phyloP scores from a whole-genome alignment of 2,797 vertebrate genomes.

The Diceros bicornis region DNA sequence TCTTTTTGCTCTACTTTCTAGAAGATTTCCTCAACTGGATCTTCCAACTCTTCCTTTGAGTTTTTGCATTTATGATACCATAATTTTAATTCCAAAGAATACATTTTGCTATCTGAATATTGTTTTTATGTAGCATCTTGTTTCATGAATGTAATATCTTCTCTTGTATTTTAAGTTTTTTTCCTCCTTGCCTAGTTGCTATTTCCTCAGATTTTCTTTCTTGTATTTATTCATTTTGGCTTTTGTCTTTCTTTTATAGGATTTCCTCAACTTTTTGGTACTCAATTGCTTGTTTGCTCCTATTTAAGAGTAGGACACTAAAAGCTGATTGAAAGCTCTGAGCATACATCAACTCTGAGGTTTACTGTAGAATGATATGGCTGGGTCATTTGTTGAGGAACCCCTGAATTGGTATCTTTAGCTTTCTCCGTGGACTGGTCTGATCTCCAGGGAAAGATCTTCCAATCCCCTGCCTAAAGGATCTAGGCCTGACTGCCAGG shows the following conservation, averaged over 20 bases:
- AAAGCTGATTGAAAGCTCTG: neutral
- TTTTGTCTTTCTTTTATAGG: neutral
- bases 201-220: conserved; percentile 9
- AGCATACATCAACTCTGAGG: neutral
- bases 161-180: neutral
- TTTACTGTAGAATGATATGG: neutral
- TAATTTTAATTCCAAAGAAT: conserved; percentile 15
- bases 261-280: conserved; percentile 28
- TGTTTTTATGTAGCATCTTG: neutral
- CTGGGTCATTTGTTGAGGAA: neutral
- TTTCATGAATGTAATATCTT: conserved; percentile 11
- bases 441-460: neutral
- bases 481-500: neutral
- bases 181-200: neutral
- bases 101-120: conserved; percentile 18
- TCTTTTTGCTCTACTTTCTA: neutral
- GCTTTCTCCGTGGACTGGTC: neutral
- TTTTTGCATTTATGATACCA: neutral
- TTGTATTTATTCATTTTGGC: neutral
- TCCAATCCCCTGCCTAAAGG: neutral
- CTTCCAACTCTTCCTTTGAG: neutral
- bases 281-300: neutral
- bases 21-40: neutral
- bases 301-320: conserved; percentile 20
- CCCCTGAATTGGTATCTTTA: neutral